Conservation (phyloP, 2,888 invertebrate species). For the Aspidiotus destructor region DNA sequence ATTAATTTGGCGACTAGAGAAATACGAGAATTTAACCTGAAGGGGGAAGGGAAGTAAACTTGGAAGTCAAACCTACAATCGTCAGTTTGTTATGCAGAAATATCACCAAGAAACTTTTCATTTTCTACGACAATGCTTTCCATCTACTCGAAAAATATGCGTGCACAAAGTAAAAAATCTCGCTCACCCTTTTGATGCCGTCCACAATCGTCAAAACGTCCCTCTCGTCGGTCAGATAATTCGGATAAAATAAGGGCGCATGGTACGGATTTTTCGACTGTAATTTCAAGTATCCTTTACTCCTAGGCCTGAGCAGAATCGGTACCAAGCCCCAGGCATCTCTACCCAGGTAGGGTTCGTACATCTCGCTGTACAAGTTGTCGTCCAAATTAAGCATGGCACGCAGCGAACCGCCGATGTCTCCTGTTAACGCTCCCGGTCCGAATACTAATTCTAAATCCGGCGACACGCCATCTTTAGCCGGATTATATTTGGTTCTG, state of each 20-base stretch:
- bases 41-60: no score
- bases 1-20: no score
- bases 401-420: slow-evolving; percentile 43
- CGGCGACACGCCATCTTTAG: slow-evolving; percentile 40
- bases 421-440: slow-evolving; percentile 46
- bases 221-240: slow-evolving; percentile 60
- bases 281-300: slow-evolving; percentile 54
- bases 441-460: slow-evolving; percentile 48
- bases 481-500: slow-evolving; percentile 43
- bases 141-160: no score
- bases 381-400: slow-evolving; percentile 42
- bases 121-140: no score
- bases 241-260: slow-evolving; percentile 58
- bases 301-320: slow-evolving; percentile 61
- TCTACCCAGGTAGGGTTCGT: slow-evolving; percentile 42
- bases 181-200: slow-evolving; percentile 47
- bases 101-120: no score
- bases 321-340: slow-evolving; percentile 52
- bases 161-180: slow-evolving; percentile 26
- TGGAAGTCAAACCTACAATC: no score
- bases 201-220: slow-evolving; percentile 42
- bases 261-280: slow-evolving; percentile 48
- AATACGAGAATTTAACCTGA: no score
- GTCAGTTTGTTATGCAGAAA: no score
- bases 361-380: slow-evolving; percentile 43